Base-by-base conservation (phyloP, 2,888 invertebrate species). In the Cacoxenus indagator region DNA sequence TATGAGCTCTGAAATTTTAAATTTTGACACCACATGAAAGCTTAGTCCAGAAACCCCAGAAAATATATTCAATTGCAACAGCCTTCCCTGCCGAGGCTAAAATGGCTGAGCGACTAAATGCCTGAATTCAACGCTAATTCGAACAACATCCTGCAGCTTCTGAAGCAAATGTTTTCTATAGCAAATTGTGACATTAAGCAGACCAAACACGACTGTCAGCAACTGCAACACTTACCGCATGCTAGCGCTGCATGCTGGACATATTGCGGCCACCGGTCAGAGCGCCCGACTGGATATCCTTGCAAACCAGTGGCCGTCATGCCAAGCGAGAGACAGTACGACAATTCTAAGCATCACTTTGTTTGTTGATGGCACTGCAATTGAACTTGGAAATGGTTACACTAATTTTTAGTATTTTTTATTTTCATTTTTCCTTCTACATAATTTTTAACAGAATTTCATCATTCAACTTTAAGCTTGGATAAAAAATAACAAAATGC, bases 201-300 rank as follows among this genome's bases (percentile, higher is more conserved):
- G 82, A 72, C 76, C 78, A 80, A 82, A 80, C 80, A 78, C 70
- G 80, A 73, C 82, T 80, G 80, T 80, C 80, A 80, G 82, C 80
- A 80, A 80, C 82, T 83, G 80, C 73, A 83, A 80, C 80, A 82
- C 73, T 82, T 83, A 80, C 80, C 83, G 82, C 80, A 83, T 83
- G 80, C 76, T 76, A 74, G 76, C 76, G 74, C 76, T 77, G 75
- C 9, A 73, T 82, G 83, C 83, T 82, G 83, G 80, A 80, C 82
- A 83, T 80, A 83, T 80, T 80, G 83, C 76, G 83, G 83, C 79
- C 77, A 43, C 14, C 14, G 22, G 43, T 62, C 61, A 62, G n/a
- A 43, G 24, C 17, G n/a, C 9, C n/a, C n/a, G n/a, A n/a, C n/a
- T n/a, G n/a, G n/a, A n/a, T n/a, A n/a, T n/a, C n/a, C n/a, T n/a